Evolutionary conservation across 1,140 invertebrate species (phyloP).

Genomic region (Zaprionus nigranus): DNA sequence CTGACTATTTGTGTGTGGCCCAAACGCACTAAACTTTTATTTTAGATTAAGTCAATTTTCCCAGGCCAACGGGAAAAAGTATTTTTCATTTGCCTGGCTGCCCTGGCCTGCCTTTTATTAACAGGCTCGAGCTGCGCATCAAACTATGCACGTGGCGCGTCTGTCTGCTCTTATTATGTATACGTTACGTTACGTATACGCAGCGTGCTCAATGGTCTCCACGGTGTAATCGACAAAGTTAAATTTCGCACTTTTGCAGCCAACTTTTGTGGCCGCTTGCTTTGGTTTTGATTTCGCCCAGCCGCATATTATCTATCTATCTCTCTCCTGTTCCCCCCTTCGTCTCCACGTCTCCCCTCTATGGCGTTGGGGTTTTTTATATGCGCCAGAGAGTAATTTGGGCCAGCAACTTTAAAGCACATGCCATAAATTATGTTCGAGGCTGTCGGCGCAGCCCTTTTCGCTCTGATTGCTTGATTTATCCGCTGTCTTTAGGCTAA

Average conservation of each 20-base stretch:
- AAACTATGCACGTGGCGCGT: constrained; percentile 54
- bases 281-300: constrained; percentile 52
- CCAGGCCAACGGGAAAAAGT: constrained; percentile 50
- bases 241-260: constrained; percentile 67
- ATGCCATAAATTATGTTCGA: constrained; percentile 71
- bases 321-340: too few relatives aligned
- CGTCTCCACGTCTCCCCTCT: neutral
- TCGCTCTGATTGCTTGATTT: constrained; percentile 73
- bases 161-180: constrained; percentile 55
- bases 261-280: constrained; percentile 37
- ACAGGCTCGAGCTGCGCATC: constrained; percentile 60
- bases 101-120: constrained; percentile 71
- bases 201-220: constrained; percentile 58
- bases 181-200: constrained; percentile 69
- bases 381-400: constrained; percentile 49
- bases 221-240: constrained; percentile 78
- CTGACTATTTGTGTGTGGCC: constrained; percentile 40
- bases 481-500: constrained; percentile 78
- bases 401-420: constrained; percentile 66
- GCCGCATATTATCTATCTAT: constrained; percentile 49
- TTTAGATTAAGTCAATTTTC: constrained; percentile 82
- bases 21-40: constrained; percentile 76
- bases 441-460: constrained; percentile 63
- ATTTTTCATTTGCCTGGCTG: constrained; percentile 74
- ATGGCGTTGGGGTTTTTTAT: constrained; percentile 6